These are phyloP conservation scores for Gastracanthus pulcherrimus DNA, from an alignment of 2,888 invertebrate genomes.

Conservation along the genomic window DNA sequence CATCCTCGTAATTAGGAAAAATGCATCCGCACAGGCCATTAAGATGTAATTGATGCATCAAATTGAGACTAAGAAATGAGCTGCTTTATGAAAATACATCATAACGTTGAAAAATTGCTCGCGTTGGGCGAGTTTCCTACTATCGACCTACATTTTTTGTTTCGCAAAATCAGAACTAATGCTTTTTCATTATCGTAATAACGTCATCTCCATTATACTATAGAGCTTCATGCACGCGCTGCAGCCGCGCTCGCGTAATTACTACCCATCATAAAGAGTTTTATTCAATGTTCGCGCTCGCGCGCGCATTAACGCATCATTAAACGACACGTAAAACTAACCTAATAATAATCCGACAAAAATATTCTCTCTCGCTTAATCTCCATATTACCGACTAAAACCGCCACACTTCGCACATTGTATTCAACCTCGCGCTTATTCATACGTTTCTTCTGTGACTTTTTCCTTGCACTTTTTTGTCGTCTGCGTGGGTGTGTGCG, in stretches of 20 bases:
- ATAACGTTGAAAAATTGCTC: background rate
- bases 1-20: too few relatives aligned
- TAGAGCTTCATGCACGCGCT: background rate
- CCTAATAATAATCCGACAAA: constrained; percentile 25
- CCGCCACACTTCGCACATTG: background rate
- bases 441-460: background rate
- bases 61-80: background rate
- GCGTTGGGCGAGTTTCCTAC: background rate
- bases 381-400: background rate
- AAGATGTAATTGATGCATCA: background rate
- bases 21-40: too few relatives aligned
- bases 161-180: constrained; percentile 22
- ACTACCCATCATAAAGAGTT: constrained; percentile 13
- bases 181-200: constrained; percentile 33
- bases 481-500: background rate
- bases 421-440: background rate
- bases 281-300: constrained; percentile 35
- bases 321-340: constrained; percentile 11
- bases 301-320: constrained; percentile 28
- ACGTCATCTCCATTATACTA: constrained; percentile 5
- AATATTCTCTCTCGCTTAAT: constrained; percentile 5
- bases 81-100: background rate
- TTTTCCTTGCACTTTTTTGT: background rate
- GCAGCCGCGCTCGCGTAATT: constrained; percentile 2
- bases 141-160: constrained; percentile 4